phyloP scores from a whole-genome alignment of 2,888 invertebrate genomes.

The Thysanoteuthis rhombus region DNA sequence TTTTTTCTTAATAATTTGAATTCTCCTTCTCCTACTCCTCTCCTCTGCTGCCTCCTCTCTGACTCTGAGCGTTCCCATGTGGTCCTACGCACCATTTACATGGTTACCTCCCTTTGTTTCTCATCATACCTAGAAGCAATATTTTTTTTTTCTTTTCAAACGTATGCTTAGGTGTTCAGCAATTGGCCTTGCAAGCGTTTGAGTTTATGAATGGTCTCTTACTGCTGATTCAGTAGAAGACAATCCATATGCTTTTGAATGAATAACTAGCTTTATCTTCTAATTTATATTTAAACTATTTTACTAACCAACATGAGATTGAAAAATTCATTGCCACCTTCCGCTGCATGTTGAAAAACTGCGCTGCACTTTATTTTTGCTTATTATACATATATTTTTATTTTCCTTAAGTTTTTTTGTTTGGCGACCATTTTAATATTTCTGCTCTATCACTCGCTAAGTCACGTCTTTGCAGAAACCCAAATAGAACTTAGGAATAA shows the following conservation, averaged over 20 bases:
- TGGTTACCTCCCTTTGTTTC: background rate
- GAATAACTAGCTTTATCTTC: background rate
- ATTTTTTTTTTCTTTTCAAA: no score
- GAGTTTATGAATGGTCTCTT: slow-evolving; percentile 12
- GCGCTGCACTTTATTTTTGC: slow-evolving; percentile 12
- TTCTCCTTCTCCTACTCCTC: background rate
- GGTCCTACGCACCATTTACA: background rate
- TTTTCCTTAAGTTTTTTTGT: background rate
- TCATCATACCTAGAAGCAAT: background rate
- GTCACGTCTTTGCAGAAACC: background rate
- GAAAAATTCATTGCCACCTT: background rate
- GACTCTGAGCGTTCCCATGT: background rate
- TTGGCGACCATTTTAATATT: background rate
- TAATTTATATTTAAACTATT: background rate
- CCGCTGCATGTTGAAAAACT: background rate
- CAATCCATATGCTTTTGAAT: slow-evolving; percentile 12
- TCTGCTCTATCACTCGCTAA: background rate
- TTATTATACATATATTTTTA: background rate
- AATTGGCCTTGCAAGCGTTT: background rate
- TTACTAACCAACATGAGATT: background rate
- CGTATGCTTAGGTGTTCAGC: background rate
- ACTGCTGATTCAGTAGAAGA: background rate
- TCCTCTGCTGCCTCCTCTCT: background rate
- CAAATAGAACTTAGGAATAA: no score
- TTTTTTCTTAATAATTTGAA: background rate